A percentile compares a stretch with the other conserved stretches of the same genome.
phyloP scores from a whole-genome alignment of 1,140 invertebrate genomes.

The Triops cancriformis region DNA sequence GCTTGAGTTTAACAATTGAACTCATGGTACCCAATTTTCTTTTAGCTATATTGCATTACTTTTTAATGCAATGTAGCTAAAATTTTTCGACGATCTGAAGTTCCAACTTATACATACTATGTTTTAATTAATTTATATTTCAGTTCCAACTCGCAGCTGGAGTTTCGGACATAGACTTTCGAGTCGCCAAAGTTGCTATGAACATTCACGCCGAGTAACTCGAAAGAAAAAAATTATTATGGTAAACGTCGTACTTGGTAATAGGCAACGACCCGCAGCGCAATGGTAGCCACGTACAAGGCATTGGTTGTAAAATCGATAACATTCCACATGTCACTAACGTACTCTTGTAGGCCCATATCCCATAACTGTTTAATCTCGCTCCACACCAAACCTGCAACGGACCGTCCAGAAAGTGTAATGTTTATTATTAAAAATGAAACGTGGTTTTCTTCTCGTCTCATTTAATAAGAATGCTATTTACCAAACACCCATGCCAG shows the following conservation, averaged over 20 bases:
- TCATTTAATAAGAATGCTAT: slow-evolving; percentile 30
- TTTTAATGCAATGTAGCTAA: too few species aligned
- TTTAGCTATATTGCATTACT: too few species aligned
- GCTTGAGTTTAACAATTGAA: too few species aligned
- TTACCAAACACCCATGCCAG: slow-evolving; percentile 82
- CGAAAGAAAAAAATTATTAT: not conserved
- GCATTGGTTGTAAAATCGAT: slow-evolving; percentile 98
- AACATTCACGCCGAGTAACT: not conserved
- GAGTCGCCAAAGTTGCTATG: not conserved
- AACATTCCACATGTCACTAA: slow-evolving; percentile 98
- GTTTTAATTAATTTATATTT: too few species aligned
- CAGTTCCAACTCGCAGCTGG: too few species aligned
- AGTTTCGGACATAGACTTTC: too few species aligned
- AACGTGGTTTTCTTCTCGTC: not conserved
- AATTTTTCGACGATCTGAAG: too few species aligned
- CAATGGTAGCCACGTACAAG: slow-evolving; percentile 91
- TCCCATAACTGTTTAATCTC: slow-evolving; percentile 98
- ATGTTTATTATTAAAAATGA: not conserved
- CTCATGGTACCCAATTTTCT: too few species aligned
- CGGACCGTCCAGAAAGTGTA: not conserved
- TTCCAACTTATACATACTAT: too few species aligned
- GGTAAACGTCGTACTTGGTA: slow-evolving; percentile 56
- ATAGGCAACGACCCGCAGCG: slow-evolving; percentile 85
- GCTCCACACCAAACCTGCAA: slow-evolving; percentile 88
- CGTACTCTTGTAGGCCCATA: slow-evolving; percentile 88